Conservation (phyloP, 2,797 vertebrate species). For the Brotula barbata region DNA sequence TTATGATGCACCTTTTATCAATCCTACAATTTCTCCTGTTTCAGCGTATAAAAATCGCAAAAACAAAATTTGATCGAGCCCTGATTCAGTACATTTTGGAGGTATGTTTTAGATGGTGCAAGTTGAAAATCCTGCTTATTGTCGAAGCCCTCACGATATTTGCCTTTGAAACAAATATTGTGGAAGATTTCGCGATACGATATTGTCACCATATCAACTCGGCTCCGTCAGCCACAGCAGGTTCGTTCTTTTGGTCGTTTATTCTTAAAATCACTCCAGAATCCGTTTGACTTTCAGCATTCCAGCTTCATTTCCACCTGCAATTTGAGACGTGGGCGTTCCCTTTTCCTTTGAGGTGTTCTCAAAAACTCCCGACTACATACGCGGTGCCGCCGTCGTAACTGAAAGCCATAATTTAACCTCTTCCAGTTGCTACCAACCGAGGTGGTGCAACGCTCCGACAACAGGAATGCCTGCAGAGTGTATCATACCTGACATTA, state of each 20-base stretch:
- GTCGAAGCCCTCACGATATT: too few species aligned
- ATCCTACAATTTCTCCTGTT: too few species aligned
- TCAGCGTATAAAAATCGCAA: too few species aligned
- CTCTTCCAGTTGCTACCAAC: neutral
- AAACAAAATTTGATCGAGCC: too few species aligned
- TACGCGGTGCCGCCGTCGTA: neutral
- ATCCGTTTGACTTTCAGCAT: neutral
- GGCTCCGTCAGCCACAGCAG: neutral
- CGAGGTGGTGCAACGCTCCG: conserved; percentile 8
- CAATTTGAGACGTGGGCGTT: neutral
- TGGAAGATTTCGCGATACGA: too few species aligned
- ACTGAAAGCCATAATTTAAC: conserved; percentile 11
- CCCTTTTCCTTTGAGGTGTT: neutral
- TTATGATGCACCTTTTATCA: too few species aligned
- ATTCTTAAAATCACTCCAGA: neutral
- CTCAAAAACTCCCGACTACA: neutral
- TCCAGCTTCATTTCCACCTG: neutral
- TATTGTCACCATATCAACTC: too few species aligned
- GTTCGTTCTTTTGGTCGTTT: neutral
- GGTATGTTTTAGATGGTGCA: too few species aligned
- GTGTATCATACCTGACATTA: conserved; percentile 3
- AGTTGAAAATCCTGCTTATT: too few species aligned
- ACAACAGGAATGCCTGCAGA: conserved; percentile 27
- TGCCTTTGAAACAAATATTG: too few species aligned
- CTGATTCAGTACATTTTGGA: too few species aligned